Evolutionary conservation across 1,140 invertebrate genomes (phyloP).

Genomic region (Eriosoma lanigerum): DNA sequence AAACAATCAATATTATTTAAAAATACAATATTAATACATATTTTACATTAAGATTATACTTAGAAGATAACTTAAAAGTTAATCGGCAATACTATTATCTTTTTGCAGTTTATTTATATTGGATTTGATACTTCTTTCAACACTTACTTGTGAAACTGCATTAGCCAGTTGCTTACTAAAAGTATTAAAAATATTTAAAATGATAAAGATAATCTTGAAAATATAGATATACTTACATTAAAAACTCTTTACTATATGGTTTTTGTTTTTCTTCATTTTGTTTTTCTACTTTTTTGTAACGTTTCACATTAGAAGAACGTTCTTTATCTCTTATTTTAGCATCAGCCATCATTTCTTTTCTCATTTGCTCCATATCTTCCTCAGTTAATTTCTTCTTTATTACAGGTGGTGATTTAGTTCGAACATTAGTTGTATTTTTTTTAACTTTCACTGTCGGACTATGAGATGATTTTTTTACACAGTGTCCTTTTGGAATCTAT

Average conservation of each 20-base stretch:
- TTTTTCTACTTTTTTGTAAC: slow-evolving; percentile 67
- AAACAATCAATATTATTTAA: too few species aligned
- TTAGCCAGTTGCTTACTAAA: slow-evolving; percentile 69
- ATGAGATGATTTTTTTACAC: neutral
- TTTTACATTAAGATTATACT: too few species aligned
- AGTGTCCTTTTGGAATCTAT: slow-evolving; percentile 17
- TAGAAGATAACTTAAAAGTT: too few species aligned
- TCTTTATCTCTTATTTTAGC: slow-evolving; percentile 72
- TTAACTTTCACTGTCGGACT: neutral
- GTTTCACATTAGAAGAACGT: slow-evolving; percentile 66
- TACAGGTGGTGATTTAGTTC: neutral
- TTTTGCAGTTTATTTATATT: slow-evolving; percentile 80
- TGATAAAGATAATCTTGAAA: neutral
- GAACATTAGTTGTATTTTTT: slow-evolving; percentile 14
- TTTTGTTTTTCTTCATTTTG: slow-evolving; percentile 62
- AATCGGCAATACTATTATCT: slow-evolving; percentile 28
- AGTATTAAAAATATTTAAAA: slow-evolving; percentile 56
- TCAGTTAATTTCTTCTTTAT: slow-evolving; percentile 60
- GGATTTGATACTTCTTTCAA: slow-evolving; percentile 75
- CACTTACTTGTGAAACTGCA: slow-evolving; percentile 66
- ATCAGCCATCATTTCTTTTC: slow-evolving; percentile 82
- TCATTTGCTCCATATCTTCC: slow-evolving; percentile 70
- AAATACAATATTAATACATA: too few species aligned
- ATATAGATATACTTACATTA: slow-evolving; percentile 59
- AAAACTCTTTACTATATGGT: slow-evolving; percentile 57